phyloP scores from a whole-genome alignment of 2,888 invertebrate genomes.

The Eristalis intricaria region DNA sequence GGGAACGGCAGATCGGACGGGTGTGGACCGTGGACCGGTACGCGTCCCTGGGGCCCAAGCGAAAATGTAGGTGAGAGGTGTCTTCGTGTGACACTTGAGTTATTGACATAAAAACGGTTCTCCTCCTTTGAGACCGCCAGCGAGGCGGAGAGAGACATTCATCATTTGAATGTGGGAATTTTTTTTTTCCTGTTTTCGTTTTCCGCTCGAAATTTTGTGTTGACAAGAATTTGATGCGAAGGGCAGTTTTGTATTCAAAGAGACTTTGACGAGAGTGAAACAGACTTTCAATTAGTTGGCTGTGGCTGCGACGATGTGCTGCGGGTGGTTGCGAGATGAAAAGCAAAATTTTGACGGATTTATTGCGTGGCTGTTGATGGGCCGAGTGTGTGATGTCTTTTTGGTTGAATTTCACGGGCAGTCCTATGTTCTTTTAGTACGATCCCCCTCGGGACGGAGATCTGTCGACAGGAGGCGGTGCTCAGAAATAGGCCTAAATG shows the following conservation, averaged over 20 bases:
- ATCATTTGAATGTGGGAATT: neutral
- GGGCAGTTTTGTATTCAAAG: neutral
- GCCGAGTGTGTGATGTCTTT: neutral
- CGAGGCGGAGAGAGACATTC: neutral
- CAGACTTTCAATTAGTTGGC: neutral
- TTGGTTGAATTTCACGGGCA: neutral
- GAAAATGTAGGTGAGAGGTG: conserved; percentile 22
- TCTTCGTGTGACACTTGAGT: conserved; percentile 31
- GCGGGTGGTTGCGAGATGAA: neutral
- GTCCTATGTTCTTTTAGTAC: neutral
- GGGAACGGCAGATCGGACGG: neutral
- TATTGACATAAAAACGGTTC: conserved; percentile 37
- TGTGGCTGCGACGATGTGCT: neutral
- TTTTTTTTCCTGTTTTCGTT: neutral
- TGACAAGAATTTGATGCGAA: neutral
- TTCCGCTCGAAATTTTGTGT: neutral
- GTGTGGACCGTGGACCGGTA: neutral
- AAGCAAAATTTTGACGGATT: neutral
- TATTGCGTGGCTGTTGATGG: neutral
- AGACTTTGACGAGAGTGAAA: neutral
- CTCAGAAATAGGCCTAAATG: neutral
- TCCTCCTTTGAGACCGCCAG: neutral
- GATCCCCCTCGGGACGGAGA: neutral
- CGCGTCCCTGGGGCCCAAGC: neutral
- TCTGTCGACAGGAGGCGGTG: neutral